These are phyloP conservation scores for Troglohyphantes excavatus DNA, from an alignment of 2,888 invertebrate genomes.

Conservation along the genomic window DNA sequence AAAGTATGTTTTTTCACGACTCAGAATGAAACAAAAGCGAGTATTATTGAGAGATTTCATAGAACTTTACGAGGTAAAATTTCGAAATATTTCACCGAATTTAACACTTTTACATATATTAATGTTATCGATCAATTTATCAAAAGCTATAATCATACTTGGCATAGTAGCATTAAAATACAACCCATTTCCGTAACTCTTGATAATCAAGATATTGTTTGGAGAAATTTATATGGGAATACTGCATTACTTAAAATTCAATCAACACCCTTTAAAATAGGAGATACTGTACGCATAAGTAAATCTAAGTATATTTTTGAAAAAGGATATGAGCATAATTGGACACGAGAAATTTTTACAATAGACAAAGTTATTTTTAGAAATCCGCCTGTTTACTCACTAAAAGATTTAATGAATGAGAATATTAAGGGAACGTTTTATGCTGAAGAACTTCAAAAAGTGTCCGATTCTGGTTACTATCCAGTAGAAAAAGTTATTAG, in stretches of 20 bases:
- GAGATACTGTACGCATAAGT: conserved; percentile 56
- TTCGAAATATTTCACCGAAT: conserved; percentile 64
- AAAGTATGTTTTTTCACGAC: conserved; percentile 80
- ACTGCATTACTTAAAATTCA: neutral
- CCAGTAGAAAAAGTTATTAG: neutral
- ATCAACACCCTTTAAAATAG: conserved; percentile 19
- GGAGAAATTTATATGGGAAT: conserved; percentile 51
- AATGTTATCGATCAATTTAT: conserved; percentile 59
- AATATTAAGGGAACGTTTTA: conserved; percentile 47
- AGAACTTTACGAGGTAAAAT: conserved; percentile 81
- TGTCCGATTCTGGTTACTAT: neutral
- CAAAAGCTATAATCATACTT: conserved; percentile 59
- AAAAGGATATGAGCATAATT: conserved; percentile 65
- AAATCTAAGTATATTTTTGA: conserved; percentile 37
- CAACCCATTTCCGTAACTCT: conserved; percentile 42
- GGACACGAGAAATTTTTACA: conserved; percentile 47
- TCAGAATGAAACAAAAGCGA: conserved; percentile 81
- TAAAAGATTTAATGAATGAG: conserved; percentile 20
- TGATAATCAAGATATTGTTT: conserved; percentile 32
- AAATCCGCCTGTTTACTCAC: conserved; percentile 26
- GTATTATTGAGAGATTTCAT: conserved; percentile 81
- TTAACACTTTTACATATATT: conserved; percentile 47
- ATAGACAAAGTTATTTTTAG: conserved; percentile 12
- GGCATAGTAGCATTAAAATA: conserved; percentile 42
- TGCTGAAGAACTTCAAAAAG: conserved; percentile 51